Conservation (phyloP, 2,113 vertebrate species). For the Poecilia latipinna region DNA sequence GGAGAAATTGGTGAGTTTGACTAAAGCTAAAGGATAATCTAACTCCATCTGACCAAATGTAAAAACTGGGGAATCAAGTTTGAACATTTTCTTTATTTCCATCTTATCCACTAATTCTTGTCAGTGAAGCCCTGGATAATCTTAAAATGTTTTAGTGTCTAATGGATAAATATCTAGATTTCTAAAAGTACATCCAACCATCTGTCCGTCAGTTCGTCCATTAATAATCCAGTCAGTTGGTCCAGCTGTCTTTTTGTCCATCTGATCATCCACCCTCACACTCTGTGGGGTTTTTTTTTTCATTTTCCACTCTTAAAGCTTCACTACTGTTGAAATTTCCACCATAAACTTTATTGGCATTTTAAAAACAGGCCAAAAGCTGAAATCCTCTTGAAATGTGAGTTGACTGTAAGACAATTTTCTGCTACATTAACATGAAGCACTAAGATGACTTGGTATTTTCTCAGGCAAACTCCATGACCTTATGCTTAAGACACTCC, state of each 20-base stretch:
- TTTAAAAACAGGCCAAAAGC: not conserved
- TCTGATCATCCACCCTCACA: too few species aligned
- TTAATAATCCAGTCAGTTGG: not conserved
- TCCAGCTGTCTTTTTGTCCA: too few species aligned
- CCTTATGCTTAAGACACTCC: not conserved
- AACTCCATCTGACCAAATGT: not conserved
- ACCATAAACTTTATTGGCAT: not conserved
- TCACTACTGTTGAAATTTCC: not conserved
- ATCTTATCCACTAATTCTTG: not conserved
- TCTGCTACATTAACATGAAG: not conserved
- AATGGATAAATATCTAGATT: not conserved
- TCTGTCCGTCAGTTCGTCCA: too few species aligned
- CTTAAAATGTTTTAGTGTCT: not conserved
- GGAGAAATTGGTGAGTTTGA: too few species aligned
- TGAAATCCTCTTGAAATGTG: not conserved
- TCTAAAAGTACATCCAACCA: not conserved
- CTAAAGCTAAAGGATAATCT: too few species aligned
- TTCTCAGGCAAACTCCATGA: conserved; percentile 18
- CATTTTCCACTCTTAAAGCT: not conserved
- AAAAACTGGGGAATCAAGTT: not conserved
- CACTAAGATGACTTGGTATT: not conserved
- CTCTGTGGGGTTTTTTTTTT: not conserved
- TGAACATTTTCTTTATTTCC: not conserved
- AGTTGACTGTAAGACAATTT: not conserved
- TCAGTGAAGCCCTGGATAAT: not conserved